A percentile compares a stretch with the other conserved stretches of the same genome.
phyloP scores from a whole-genome alignment of 2,113 vertebrate genomes.

The Silurus meridionalis region DNA sequence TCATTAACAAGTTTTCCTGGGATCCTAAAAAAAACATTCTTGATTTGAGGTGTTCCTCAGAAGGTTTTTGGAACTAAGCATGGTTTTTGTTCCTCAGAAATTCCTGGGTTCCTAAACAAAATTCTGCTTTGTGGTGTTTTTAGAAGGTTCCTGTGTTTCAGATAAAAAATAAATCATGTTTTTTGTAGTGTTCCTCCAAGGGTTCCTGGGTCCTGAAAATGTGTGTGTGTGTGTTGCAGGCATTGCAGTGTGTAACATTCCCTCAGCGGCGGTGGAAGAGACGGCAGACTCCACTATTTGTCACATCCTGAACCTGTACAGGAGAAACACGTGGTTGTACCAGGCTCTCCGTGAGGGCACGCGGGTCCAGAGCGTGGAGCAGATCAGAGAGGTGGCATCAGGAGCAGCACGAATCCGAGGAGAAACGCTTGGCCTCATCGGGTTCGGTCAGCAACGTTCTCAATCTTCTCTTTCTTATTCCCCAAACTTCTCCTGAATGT shows the following conservation, averaged over 20 bases:
- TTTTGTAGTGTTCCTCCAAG: background rate
- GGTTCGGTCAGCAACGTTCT: conserved; percentile 79
- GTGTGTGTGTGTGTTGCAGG: conserved; percentile 67
- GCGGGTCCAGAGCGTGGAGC: conserved; percentile 93
- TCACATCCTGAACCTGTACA: conserved; percentile 94
- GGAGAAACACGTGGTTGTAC: conserved; percentile 98
- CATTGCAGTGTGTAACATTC: conserved; percentile 97
- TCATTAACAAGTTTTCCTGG: background rate
- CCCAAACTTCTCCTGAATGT: too few species aligned
- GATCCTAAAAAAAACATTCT: background rate
- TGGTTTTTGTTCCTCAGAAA: too few species aligned
- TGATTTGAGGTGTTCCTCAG: background rate
- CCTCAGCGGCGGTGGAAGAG: conserved; percentile 93
- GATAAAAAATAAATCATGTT: too few species aligned
- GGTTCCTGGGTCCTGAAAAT: background rate
- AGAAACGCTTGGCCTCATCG: conserved; percentile 94
- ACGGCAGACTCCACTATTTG: conserved; percentile 94
- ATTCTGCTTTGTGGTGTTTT: too few species aligned
- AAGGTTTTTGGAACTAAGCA: background rate
- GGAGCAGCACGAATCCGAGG: conserved; percentile 92
- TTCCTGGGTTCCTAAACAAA: too few species aligned
- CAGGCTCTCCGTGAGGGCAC: conserved; percentile 96
- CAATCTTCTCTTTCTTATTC: too few species aligned
- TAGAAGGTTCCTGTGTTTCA: too few species aligned
- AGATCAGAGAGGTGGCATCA: conserved; percentile 93